Evolutionary conservation across 2,888 invertebrate genomes (phyloP), one percentile per base, ranked within the genome.

Genomic region (Andricus quercusramuli): DNA sequence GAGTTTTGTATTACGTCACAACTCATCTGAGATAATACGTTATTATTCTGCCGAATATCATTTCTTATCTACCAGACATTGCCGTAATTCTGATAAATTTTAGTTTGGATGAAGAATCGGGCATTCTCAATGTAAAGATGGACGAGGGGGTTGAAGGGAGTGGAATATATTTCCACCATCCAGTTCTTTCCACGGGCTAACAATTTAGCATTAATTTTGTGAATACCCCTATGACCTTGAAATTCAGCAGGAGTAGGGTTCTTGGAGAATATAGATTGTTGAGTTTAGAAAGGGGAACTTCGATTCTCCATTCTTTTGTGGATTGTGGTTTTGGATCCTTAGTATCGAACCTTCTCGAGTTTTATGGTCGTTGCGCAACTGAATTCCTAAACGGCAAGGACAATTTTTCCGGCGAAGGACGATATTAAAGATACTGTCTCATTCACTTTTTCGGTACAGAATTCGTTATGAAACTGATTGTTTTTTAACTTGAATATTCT

Each of bases 21-120:
- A n/a, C 13, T 32, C n/a, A 32, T 32, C 11, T 32, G 17, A 56
- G 56, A 74, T 56, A 56, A 74, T 37, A 11, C 32, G 51, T 74
- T 51, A 70, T 70, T 70, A 70, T 70, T 74, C 13, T 32, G 4
- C 47, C 32, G 17, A 74, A 74, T 74, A 37, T 56, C 56, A 74
- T 47, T 74, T 56, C 74, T 74, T 74, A 74, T 74, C 74, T 29
- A n/a, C 6, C 56, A 56, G 51, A 20, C 13, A 56, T 74, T 74
- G 56, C 20, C 29, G 56, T 56, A 74, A 56, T 74, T 51, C 51
- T 74, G 56, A 74, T 74, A 56, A 56, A 56, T 74, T 32, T 74
- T 29, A 56, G 32, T 74, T 51, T 74, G 20, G 5, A n/a, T 74
- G 20, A n/a, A 32, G 25, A 62, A 25, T 62, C 25, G 6, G 15